Evolutionary conservation across 2,113 vertebrate species (phyloP).

Genomic region (Eulemur macaco): DNA sequence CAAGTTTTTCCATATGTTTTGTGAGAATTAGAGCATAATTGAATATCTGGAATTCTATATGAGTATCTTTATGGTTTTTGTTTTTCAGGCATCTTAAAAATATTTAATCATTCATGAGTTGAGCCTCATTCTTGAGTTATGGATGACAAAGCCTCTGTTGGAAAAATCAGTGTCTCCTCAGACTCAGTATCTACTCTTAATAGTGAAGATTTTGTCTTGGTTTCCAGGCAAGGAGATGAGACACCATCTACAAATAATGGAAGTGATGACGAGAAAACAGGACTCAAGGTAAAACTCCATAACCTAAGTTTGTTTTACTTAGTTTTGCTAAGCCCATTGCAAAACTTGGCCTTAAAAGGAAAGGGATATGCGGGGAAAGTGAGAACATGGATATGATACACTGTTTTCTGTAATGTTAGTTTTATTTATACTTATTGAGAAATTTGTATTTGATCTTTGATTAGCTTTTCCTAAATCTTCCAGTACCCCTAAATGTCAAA

Average conservation of each 20-base stretch:
- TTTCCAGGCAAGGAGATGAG: constrained; percentile 98
- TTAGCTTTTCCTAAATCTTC: constrained; percentile 43
- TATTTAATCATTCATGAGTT: constrained; percentile 96
- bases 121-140: constrained; percentile 96
- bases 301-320: constrained; percentile 74
- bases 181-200: constrained; percentile 99
- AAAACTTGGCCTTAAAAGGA: constrained; percentile 54
- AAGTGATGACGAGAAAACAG: constrained; percentile 99
- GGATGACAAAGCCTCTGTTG: constrained; percentile 99
- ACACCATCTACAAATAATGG: constrained; percentile 98
- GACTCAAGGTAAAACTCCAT: constrained; percentile 95
- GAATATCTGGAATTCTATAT: constrained; percentile 78
- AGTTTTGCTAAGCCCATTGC: constrained; percentile 56
- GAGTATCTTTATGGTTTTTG: constrained; percentile 87
- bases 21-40: constrained; percentile 51
- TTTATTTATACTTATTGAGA: constrained; percentile 17
- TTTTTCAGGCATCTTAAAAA: constrained; percentile 93
- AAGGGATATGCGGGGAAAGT: constrained; percentile 72
- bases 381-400: constrained; percentile 7
- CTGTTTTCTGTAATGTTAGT: background rate
- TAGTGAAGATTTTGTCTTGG: constrained; percentile 99
- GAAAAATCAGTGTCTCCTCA: constrained; percentile 99
- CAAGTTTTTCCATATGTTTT: constrained; percentile 55
- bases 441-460: constrained; percentile 34
- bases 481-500: background rate